These are phyloP conservation scores for Stegastes partitus DNA, from an alignment of 2,113 vertebrate genomes.

Conservation along the genomic window DNA sequence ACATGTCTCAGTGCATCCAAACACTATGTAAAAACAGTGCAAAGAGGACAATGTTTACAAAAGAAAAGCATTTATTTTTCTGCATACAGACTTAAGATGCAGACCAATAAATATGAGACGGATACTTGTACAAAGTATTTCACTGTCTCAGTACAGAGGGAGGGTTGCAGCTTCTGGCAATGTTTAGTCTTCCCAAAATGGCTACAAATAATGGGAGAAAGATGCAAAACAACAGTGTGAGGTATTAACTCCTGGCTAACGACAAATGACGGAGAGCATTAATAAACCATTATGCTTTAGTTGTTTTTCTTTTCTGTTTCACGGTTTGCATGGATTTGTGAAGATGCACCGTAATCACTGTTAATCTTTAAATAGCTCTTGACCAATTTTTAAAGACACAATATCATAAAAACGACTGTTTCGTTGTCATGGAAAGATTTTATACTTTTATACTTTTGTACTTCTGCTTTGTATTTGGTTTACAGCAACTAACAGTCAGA, in stretches of 20 bases:
- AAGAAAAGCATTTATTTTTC: constrained; percentile 11
- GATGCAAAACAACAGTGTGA: constrained; percentile 51
- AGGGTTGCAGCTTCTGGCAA: constrained; percentile 41
- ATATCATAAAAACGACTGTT: no score
- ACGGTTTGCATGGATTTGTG: not conserved
- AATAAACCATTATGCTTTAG: constrained; percentile 48
- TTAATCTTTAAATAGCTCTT: not conserved
- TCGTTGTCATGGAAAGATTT: no score
- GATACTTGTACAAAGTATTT: constrained; percentile 21
- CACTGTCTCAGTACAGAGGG: constrained; percentile 18
- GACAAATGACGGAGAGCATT: constrained; percentile 46
- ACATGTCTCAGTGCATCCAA: constrained; percentile 2
- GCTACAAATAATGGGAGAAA: constrained; percentile 40
- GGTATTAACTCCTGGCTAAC: constrained; percentile 44
- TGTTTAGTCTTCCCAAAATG: constrained; percentile 44
- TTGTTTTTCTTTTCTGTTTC: not conserved
- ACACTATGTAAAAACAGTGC: not conserved
- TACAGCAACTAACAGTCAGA: no score
- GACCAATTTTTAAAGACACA: no score
- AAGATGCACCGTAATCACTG: not conserved
- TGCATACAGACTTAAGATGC: not conserved
- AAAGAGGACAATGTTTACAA: constrained; percentile 14
- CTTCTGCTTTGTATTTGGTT: not conserved
- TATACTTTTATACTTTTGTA: no score
- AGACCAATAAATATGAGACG: constrained; percentile 34